Conservation (phyloP, 2,797 vertebrate genomes). For the Alca torda region DNA sequence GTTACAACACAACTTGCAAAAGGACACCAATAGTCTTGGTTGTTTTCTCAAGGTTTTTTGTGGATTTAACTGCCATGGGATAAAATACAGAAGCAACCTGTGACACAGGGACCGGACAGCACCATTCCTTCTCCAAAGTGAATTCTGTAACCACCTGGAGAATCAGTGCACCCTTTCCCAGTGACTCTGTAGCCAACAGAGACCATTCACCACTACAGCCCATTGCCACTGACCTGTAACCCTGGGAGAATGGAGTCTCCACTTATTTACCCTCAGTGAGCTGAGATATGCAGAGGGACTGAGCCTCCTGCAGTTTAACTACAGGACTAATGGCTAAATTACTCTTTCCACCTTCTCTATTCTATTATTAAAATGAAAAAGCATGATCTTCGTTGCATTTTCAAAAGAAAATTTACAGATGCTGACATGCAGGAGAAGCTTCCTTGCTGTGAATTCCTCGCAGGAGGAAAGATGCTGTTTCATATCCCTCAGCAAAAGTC, state of each 20-base stretch:
- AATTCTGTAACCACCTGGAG: background rate
- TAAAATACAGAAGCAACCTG: background rate
- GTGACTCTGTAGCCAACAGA: background rate
- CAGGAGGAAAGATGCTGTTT: background rate
- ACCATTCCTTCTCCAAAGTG: background rate
- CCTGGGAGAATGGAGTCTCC: background rate
- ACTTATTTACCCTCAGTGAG: background rate
- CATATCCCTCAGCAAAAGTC: background rate
- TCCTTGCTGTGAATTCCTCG: background rate
- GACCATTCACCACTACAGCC: background rate
- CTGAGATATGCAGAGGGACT: background rate
- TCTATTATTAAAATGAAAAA: background rate
- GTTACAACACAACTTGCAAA: background rate
- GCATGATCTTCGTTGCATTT: background rate
- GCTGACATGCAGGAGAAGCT: background rate
- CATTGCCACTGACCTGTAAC: background rate
- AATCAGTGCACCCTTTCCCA: background rate
- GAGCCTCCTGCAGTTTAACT: background rate
- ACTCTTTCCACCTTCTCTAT: background rate
- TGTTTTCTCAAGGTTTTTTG: background rate
- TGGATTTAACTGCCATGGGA: background rate
- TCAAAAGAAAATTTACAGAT: background rate
- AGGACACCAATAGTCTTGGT: background rate
- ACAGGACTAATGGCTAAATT: background rate
- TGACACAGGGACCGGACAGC: background rate